Base-by-base conservation (phyloP, 2,888 invertebrate species). In the Catocala nupta region DNA sequence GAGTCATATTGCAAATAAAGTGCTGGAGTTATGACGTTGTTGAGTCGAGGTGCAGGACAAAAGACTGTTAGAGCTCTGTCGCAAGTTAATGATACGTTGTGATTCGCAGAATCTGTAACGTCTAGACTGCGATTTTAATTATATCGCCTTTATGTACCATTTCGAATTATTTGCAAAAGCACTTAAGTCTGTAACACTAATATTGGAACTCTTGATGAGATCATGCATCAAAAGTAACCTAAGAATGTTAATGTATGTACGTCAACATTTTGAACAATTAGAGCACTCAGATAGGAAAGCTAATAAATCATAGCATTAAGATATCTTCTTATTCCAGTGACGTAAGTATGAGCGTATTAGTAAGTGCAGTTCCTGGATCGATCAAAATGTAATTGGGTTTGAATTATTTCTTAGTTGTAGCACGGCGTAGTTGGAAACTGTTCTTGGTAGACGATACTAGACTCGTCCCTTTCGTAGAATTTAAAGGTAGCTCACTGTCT, bases 61-160 rank as follows among this genome's bases (percentile, higher is more conserved):
- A 69, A 52, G 55, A 55, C 43, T 33, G 55, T 44, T 43, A 45
- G 58, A 65, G 65, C 65, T 68, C 72, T 67, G 73, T 68, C 59
- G 64, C 59, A 59, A 75, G 75, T 73, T 76, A 76, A 76, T 66
- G 77, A 70, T 62, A 73, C 74, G 77, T 72, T 67, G 63, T 75
- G 60, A 71, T 81, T 81, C 80, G 72, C 68, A 68, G 81, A 81
- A 80, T 63, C 69, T 61, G 73, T 68, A 76, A 53, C 67, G 75
- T 82, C 78, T 71, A 68, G 78, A 78, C 78, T 77, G 77, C 68
- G 60, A 63, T 62, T 73, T 69, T 73, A 76, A 73, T 73, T 76
- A 73, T 58, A 13, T 43, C 48, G 58, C 42, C 53, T 57, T 70
- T 56, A 49, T 60, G 54, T 65, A 51, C 58, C 25, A 25, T 25